These are phyloP conservation scores for Oscheius sp. DNA, from an alignment of 1,140 invertebrate species.

Conservation along the genomic window DNA sequence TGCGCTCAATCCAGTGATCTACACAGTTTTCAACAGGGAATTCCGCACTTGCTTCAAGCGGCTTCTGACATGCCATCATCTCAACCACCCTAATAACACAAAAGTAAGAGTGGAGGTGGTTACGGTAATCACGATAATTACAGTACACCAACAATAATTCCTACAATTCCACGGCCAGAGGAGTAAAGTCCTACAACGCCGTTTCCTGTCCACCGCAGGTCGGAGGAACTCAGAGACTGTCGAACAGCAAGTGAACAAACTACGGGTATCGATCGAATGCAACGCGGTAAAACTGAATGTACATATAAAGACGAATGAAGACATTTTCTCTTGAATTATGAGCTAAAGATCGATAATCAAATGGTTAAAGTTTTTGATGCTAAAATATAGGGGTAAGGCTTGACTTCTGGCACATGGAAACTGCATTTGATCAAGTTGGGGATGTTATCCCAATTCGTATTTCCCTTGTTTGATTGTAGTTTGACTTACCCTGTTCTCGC, in stretches of 20 bases:
- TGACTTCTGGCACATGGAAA: too few relatives aligned
- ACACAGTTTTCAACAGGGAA: slow-evolving; percentile 59
- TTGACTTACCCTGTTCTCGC: slow-evolving; percentile 83
- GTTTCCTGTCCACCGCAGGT: not conserved
- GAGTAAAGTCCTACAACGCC: slow-evolving; percentile 9
- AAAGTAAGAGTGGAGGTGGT: slow-evolving; percentile 20
- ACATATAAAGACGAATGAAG: too few relatives aligned
- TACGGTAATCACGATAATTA: not conserved
- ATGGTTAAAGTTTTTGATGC: too few relatives aligned
- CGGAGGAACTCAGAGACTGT: not conserved
- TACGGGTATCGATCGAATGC: too few relatives aligned
- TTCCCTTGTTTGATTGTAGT: too few relatives aligned
- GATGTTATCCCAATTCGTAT: too few relatives aligned
- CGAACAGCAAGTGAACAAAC: slow-evolving; percentile 4
- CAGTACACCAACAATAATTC: slow-evolving; percentile 37
- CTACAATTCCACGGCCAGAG: slow-evolving; percentile 29
- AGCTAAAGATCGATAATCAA: too few relatives aligned
- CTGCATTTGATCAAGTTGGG: too few relatives aligned
- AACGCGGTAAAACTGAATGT: too few relatives aligned
- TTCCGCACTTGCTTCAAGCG: slow-evolving; percentile 59
- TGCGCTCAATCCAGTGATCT: slow-evolving; percentile 58
- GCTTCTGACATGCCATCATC: slow-evolving; percentile 58
- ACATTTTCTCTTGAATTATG: too few relatives aligned
- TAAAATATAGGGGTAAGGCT: too few relatives aligned
- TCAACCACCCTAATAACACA: slow-evolving; percentile 43